Evolutionary conservation across 2,888 invertebrate genomes (phyloP).

Genomic region (Nymphalis urticae): DNA sequence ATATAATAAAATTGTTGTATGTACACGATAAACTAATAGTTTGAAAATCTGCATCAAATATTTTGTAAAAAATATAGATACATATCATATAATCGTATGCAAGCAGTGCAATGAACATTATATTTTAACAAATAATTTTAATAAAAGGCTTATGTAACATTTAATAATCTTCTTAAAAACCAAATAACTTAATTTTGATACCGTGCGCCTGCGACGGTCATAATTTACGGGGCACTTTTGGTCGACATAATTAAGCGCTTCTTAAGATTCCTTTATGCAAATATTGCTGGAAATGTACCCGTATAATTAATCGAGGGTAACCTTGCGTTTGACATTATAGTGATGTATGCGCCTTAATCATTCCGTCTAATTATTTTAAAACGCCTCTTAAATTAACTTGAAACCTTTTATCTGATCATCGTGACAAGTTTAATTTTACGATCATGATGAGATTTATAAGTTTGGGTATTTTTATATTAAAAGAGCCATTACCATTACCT

Average conservation of each 20-base stretch:
- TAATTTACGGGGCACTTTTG: slow-evolving; percentile 63
- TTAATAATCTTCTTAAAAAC: slow-evolving; percentile 41
- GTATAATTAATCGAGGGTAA: slow-evolving; percentile 70
- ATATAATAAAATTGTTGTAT: too few species aligned
- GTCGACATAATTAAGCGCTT: slow-evolving; percentile 63
- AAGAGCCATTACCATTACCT: slow-evolving; percentile 9
- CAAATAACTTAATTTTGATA: slow-evolving; percentile 66
- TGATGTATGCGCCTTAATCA: slow-evolving; percentile 69
- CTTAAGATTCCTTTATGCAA: slow-evolving; percentile 76
- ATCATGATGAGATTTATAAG: slow-evolving; percentile 11
- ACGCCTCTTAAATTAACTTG: slow-evolving; percentile 56
- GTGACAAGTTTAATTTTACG: slow-evolving; percentile 35
- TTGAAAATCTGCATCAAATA: too few species aligned
- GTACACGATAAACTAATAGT: too few species aligned
- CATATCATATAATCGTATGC: too few species aligned
- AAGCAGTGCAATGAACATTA: too few species aligned
- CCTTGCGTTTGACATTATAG: slow-evolving; percentile 66
- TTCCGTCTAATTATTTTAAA: slow-evolving; percentile 70
- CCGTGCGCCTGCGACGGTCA: slow-evolving; percentile 46
- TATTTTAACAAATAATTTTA: background rate
- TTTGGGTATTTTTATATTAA: slow-evolving; percentile 16
- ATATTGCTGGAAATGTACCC: slow-evolving; percentile 64
- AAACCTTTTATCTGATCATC: slow-evolving; percentile 47
- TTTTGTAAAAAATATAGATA: too few species aligned
- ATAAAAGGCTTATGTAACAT: background rate